phyloP scores from a whole-genome alignment of 2,888 invertebrate genomes.

The Eupelmus urozonus region DNA sequence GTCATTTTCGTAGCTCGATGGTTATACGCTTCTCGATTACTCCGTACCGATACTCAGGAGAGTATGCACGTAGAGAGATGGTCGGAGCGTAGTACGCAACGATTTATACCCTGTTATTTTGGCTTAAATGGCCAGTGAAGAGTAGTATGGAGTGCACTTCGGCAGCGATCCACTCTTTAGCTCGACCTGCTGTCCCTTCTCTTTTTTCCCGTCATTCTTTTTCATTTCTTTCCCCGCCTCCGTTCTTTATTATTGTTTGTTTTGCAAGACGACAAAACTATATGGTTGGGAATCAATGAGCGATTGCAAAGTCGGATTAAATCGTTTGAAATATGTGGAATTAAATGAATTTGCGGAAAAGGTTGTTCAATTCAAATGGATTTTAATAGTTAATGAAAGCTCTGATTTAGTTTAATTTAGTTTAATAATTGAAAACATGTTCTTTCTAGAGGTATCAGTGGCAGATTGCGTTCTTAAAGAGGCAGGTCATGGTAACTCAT shows the following conservation, averaged over 20 bases:
- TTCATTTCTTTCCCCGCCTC: background rate
- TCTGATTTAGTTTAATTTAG: too few species aligned
- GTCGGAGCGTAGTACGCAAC: conserved; percentile 19
- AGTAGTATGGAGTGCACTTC: conserved; percentile 18
- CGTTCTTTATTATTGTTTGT: background rate
- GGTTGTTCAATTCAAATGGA: too few species aligned
- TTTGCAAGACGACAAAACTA: too few species aligned
- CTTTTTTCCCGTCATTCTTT: background rate
- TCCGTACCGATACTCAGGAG: conserved; percentile 5
- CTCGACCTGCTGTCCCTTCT: background rate
- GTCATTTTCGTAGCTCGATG: conserved; percentile 32
- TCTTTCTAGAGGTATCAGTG: too few species aligned
- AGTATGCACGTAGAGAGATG: background rate
- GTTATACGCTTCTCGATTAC: conserved; percentile 16
- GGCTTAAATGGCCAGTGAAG: conserved; percentile 17
- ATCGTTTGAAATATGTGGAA: too few species aligned
- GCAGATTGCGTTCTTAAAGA: too few species aligned
- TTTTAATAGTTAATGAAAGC: too few species aligned
- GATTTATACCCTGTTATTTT: conserved; percentile 41
- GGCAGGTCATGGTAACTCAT: too few species aligned
- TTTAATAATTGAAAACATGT: too few species aligned
- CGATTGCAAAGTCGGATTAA: too few species aligned
- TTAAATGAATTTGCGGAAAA: too few species aligned
- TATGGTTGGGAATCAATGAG: too few species aligned
- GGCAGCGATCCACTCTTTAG: background rate